Conservation (phyloP, 1,140 invertebrate species). For the Drosophila novamexicana region DNA sequence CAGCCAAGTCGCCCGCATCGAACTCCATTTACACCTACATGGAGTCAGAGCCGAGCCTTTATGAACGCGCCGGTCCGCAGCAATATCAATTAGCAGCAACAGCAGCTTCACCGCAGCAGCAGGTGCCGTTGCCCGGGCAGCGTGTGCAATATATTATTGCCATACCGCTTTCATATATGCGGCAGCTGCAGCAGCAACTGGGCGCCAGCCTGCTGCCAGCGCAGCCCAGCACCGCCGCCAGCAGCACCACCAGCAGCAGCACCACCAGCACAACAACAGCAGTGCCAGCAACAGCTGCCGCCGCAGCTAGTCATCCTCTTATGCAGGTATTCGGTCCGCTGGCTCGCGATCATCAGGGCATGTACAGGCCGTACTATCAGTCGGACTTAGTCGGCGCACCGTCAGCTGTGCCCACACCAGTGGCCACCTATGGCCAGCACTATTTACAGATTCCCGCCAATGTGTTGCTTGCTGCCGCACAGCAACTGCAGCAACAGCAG, state of each 20-base stretch:
- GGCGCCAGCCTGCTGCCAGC: conserved; percentile 16
- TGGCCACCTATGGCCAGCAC: conserved; percentile 46
- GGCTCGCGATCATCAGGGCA: conserved; percentile 68
- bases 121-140: conserved; percentile 31
- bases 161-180: conserved; percentile 75
- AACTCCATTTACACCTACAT: conserved; percentile 54
- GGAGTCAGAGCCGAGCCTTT: conserved; percentile 40
- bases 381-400: conserved; percentile 51
- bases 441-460: conserved; percentile 74
- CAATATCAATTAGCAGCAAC: conserved; percentile 32
- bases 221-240: conserved; percentile 27
- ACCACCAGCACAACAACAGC: conserved; percentile 4
- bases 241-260: conserved; percentile 37
- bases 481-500: conserved; percentile 67
- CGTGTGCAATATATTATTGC: conserved; percentile 79
- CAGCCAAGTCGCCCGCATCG: conserved; percentile 20
- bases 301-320: conserved; percentile 33
- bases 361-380: conserved; percentile 65
- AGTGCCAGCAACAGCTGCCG: conserved; percentile 19
- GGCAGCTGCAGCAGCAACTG: conserved; percentile 71
- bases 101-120: conserved; percentile 30
- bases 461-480: conserved; percentile 61
- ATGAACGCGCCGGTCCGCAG: conserved; percentile 30
- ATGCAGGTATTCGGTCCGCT: conserved; percentile 67
- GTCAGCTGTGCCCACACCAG: conserved; percentile 17